Evolutionary conservation across 37 sponge, comb jelly and placozoan genomes (phyloP), one percentile per base, ranked within the genome.

Genomic region (Theonella swinhoei): DNA sequence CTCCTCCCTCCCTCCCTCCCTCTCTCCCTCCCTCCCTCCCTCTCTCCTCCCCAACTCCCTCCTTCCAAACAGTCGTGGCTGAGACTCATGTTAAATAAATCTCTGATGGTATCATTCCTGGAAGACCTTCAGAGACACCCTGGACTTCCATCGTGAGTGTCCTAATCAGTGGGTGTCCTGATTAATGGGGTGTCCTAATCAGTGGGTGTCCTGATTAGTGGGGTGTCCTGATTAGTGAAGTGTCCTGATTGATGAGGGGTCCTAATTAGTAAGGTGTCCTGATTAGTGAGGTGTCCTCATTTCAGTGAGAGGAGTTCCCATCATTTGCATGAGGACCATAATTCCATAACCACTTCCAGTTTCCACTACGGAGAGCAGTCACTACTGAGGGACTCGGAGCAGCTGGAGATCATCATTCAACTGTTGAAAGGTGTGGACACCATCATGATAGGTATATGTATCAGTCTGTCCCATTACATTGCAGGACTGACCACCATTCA

Each of bases 121-220:
- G 41, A 64, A n/a, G 84, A 83, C 60, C 84, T 89, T 24, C 89
- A 83, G 75, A 78, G 81, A 42, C 89, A 89, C 65, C 84, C 89
- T 25, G 84, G 84, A 28, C 60, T 83, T 20, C 61, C 83, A 22
- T 78, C 79, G 84, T 89, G 35, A 82, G 89, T 76, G n/a, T n/a
- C n/a, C n/a, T n/a, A n/a, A n/a, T n/a, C n/a, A n/a, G n/a, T n/a
- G n/a, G n/a, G n/a, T n/a, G n/a, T n/a, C n/a, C n/a, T n/a, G n/a
- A n/a, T n/a, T n/a, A n/a, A n/a, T n/a, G n/a, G n/a, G n/a, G n/a
- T n/a, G n/a, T n/a, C n/a, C n/a, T n/a, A n/a, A n/a, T n/a, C n/a
- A n/a, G n/a, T n/a, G n/a, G n/a, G n/a, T n/a, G n/a, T n/a, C n/a
- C n/a, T n/a, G n/a, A n/a, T n/a, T n/a, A n/a, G n/a, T n/a, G n/a